These are phyloP conservation scores for Ciconia stormi DNA, from an alignment of 2,113 vertebrate species.

Conservation along the genomic window DNA sequence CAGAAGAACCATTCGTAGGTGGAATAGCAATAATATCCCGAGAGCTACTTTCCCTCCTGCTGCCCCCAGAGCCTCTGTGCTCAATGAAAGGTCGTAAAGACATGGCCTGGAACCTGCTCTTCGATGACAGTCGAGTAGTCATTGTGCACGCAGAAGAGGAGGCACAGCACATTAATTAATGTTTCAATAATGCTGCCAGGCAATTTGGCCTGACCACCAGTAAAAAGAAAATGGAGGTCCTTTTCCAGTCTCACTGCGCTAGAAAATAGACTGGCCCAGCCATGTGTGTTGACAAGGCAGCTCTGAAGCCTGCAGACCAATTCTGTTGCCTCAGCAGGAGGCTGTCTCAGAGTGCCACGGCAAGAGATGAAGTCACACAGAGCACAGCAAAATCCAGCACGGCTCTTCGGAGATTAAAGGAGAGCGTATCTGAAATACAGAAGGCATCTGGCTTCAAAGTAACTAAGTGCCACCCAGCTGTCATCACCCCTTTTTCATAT, in stretches of 20 bases:
- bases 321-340: neutral
- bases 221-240: neutral
- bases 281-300: fast-evolving
- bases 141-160: neutral
- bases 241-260: neutral
- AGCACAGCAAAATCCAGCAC: neutral
- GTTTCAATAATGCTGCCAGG: neutral
- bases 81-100: neutral
- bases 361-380: neutral
- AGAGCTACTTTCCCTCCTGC: neutral
- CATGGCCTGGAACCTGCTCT: neutral
- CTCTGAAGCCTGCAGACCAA: neutral
- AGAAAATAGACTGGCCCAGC: neutral
- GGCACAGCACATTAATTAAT: neutral
- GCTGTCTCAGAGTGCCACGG: neutral
- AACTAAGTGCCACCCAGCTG: neutral
- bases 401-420: neutral
- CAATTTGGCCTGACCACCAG: neutral
- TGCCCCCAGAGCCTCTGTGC: neutral
- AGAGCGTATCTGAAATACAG: neutral
- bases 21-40: neutral
- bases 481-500: constrained; percentile 14
- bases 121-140: fast-evolving
- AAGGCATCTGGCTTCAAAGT: constrained; percentile 9
- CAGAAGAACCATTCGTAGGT: neutral